Evolutionary conservation across 2,797 vertebrate genomes (phyloP).

Genomic region (Phoxinus dragarum): DNA sequence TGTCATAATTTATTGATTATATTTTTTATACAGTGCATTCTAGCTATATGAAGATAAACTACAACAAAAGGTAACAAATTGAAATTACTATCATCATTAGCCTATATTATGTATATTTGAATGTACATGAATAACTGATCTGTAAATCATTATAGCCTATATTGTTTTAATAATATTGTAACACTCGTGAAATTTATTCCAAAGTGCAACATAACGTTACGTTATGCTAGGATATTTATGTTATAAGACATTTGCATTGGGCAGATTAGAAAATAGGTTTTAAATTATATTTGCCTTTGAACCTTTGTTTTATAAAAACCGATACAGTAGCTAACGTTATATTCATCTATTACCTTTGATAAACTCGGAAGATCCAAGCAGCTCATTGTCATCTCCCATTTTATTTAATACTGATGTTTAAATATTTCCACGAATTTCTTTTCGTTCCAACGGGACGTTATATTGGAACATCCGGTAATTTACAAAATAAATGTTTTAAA

Average conservation of each 20-base stretch:
- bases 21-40: neutral
- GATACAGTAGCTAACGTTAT: neutral
- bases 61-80: neutral
- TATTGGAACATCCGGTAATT: neutral
- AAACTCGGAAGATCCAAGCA: slow-evolving; percentile 82
- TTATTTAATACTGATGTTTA: slow-evolving; percentile 58
- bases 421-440: slow-evolving; percentile 15
- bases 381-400: slow-evolving; percentile 79
- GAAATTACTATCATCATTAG: neutral
- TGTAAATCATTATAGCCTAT: neutral
- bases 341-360: slow-evolving; percentile 79
- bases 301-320: neutral
- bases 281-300: neutral
- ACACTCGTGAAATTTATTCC: neutral
- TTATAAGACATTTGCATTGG: neutral
- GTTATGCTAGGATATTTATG: neutral
- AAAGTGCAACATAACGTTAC: neutral
- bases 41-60: neutral
- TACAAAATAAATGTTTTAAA: neutral
- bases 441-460: neutral
- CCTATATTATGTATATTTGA: too few relatives aligned
- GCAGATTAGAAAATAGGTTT: neutral
- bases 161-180: neutral
- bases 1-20: too few relatives aligned
- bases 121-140: neutral